Percentiles rank a stretch among this genome's conserved stretches.
phyloP scores from a whole-genome alignment of 2,113 vertebrate genomes.

The Formicarius rufipectus region DNA sequence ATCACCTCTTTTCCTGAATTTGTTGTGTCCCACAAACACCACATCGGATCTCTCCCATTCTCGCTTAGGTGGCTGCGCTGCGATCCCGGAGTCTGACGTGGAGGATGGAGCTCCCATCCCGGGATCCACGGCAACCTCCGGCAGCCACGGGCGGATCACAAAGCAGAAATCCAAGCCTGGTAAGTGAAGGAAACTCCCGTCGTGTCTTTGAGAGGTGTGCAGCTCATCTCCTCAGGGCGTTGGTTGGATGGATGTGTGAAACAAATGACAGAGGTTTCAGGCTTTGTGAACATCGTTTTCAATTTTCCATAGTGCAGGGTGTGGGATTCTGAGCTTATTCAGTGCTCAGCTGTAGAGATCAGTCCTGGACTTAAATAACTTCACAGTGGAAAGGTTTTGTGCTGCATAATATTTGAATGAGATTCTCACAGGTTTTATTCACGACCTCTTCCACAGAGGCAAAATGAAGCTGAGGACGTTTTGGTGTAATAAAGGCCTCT shows the following conservation, averaged over 20 bases:
- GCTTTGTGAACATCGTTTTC: background rate
- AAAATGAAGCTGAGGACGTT: background rate
- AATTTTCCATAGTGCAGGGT: background rate
- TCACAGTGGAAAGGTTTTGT: background rate
- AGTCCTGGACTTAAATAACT: background rate
- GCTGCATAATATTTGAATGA: background rate
- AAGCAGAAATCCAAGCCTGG: conserved; percentile 76
- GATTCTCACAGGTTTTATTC: background rate
- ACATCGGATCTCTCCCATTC: background rate
- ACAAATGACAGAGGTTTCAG: background rate
- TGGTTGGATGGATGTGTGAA: background rate
- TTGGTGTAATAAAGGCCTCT: background rate
- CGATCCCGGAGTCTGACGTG: conserved; percentile 81
- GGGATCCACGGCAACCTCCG: conserved; percentile 60
- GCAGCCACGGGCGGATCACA: conserved; percentile 63
- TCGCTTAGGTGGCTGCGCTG: conserved; percentile 79
- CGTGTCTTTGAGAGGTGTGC: background rate
- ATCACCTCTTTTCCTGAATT: background rate
- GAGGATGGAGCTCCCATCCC: conserved; percentile 74
- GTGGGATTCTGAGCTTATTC: background rate
- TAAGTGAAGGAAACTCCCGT: conserved; percentile 52
- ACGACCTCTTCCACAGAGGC: background rate
- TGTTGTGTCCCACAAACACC: background rate
- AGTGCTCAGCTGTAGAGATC: background rate
- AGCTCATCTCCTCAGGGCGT: background rate